Evolutionary conservation across 1,140 invertebrate genomes (phyloP), one percentile per base, ranked within the genome.

Genomic region (Lordiphosa collinella): DNA sequence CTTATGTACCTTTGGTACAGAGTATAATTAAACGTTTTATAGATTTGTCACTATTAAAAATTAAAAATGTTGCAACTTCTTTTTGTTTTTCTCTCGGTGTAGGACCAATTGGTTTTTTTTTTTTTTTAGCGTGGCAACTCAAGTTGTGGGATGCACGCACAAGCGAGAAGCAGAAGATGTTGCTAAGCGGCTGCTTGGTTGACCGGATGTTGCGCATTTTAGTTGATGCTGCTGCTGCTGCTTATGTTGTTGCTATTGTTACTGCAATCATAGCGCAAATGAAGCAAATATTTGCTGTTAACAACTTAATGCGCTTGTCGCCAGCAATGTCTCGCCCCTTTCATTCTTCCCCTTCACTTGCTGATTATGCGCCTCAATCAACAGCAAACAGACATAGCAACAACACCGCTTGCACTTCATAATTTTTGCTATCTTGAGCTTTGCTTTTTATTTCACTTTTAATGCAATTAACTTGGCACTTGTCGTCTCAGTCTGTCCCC

Each of bases 211-310:
- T 67, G 64, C 64, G 18, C 43, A 68, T 67, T 67, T 55, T 43
- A 62, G 51, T 22, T 48, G 37, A n/a, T 60, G 48, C 35, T 58
- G 66, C 25, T 60, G 56, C 14, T 50, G 65, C 49, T 59, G 62
- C 56, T 55, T 47, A n/a, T 22, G 29, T 12, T 29, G 35, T 50
- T 49, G 51, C 31, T 59, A 34, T 16, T 43, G 43, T 40, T 35
- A 56, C 36, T 52, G 78, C 72, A 82, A 82, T 82, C 78, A 78
- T 84, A 69, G 78, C 78, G 63, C 76, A 82, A 82, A 82, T 84
- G 76, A 82, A 82, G 78, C 76, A 82, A 82, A 82, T 70, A 82
- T 82, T 84, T 82, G 73, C 78, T 82, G 78, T 82, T 82, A 82
- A 82, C 76, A 82, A 82, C 76, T 82, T 82, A 82, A 82, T 82